These are phyloP conservation scores for Adelges cooleyi DNA, from an alignment of 1,140 invertebrate genomes.

Conservation along the genomic window DNA sequence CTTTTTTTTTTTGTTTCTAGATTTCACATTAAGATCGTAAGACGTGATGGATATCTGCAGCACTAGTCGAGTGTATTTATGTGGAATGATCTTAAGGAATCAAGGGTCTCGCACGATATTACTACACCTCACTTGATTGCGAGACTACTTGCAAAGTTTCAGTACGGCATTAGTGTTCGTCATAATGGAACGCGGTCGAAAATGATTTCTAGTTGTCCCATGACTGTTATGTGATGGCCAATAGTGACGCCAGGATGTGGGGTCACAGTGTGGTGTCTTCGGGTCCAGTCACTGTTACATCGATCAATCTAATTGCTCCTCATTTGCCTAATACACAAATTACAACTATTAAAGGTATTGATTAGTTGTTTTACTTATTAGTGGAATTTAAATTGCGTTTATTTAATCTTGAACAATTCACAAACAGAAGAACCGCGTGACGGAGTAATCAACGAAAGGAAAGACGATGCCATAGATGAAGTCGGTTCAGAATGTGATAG, in stretches of 20 bases:
- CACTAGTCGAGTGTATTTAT: too few relatives aligned
- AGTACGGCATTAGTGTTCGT: too few relatives aligned
- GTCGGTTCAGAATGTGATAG: slow-evolving; percentile 44
- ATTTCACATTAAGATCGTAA: too few relatives aligned
- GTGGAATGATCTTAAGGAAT: too few relatives aligned
- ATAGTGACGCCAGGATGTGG: slow-evolving; percentile 16
- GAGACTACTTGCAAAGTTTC: too few relatives aligned
- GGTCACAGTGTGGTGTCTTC: slow-evolving; percentile 33
- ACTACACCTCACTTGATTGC: too few relatives aligned
- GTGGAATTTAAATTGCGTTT: not conserved
- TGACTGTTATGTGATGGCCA: slow-evolving; percentile 1
- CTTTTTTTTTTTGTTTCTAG: too few relatives aligned
- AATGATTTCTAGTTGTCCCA: too few relatives aligned
- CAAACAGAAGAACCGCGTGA: slow-evolving; percentile 23
- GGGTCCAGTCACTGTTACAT: slow-evolving; percentile 34
- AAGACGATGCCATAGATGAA: slow-evolving; percentile 36
- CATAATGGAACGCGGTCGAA: too few relatives aligned
- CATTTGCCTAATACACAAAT: slow-evolving; percentile 8
- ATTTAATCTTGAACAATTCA: not conserved
- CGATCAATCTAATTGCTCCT: slow-evolving; percentile 32
- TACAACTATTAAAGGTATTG: slow-evolving; percentile 8
- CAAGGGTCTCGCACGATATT: too few relatives aligned
- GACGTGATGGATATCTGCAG: too few relatives aligned
- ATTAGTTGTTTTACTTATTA: not conserved
- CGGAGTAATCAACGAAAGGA: slow-evolving; percentile 2